These are phyloP conservation scores for Phytoseiulus persimilis DNA, from an alignment of 2,888 invertebrate genomes.

Conservation along the genomic window DNA sequence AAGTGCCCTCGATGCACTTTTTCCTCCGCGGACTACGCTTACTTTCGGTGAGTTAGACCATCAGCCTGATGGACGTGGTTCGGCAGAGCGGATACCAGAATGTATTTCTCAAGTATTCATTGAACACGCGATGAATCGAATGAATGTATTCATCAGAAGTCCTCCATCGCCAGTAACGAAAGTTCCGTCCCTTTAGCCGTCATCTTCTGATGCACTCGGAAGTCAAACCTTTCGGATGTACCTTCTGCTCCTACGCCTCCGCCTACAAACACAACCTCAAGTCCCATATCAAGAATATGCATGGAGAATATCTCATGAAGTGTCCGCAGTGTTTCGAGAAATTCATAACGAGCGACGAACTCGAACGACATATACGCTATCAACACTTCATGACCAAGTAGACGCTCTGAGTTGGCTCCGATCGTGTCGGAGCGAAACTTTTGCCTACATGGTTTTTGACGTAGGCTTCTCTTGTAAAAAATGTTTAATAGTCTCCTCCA, in stretches of 20 bases:
- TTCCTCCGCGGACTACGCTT: conserved; percentile 17
- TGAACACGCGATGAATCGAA: too few relatives aligned
- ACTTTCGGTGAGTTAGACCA: not conserved
- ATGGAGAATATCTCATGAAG: conserved; percentile 28
- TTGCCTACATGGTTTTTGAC: not conserved
- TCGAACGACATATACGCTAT: conserved; percentile 27
- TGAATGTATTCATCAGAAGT: too few relatives aligned
- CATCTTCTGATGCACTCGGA: conserved; percentile 14
- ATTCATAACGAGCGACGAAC: conserved; percentile 25
- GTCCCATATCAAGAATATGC: conserved; percentile 35
- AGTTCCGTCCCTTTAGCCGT: not conserved
- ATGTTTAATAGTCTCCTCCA: not conserved
- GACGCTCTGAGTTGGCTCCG: not conserved
- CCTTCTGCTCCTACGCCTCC: conserved; percentile 15
- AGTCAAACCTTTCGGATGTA: conserved; percentile 26
- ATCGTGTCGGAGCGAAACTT: not conserved
- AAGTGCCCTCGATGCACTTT: conserved; percentile 25
- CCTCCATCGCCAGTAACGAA: not conserved
- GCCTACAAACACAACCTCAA: conserved; percentile 31
- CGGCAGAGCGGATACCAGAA: too few relatives aligned
- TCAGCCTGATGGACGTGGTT: too few relatives aligned
- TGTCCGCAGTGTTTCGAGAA: conserved; percentile 29
- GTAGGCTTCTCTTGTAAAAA: not conserved
- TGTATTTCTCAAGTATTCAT: too few relatives aligned
- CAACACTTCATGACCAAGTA: conserved; percentile 28